Percentiles rank a stretch among this genome's conserved stretches.
These are phyloP conservation scores for Luehdorfia chinensis DNA, from an alignment of 1,140 invertebrate species.

Conservation along the genomic window DNA sequence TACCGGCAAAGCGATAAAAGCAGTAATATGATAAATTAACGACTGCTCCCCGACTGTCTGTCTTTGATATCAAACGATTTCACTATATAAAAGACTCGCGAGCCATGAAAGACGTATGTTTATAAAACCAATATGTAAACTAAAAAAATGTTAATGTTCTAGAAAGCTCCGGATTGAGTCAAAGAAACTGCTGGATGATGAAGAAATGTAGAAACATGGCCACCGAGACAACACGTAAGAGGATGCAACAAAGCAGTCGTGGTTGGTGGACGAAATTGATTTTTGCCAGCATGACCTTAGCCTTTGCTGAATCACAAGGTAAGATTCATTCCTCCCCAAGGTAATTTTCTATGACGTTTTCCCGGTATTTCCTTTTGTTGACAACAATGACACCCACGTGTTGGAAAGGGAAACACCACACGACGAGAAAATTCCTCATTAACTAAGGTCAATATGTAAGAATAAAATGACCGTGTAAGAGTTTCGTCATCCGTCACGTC, in stretches of 20 bases:
- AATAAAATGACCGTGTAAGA: too few relatives aligned
- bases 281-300: slow-evolving; percentile 33
- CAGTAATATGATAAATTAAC: slow-evolving; percentile 30
- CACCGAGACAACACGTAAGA: slow-evolving; percentile 15
- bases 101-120: slow-evolving; percentile 27
- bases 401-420: too few relatives aligned
- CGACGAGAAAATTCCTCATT: too few relatives aligned
- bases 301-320: slow-evolving; percentile 50
- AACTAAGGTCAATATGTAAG: too few relatives aligned
- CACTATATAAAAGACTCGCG: slow-evolving; percentile 20
- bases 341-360: too few relatives aligned
- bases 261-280: slow-evolving; percentile 44
- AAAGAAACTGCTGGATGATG: slow-evolving; percentile 8
- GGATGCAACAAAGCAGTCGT: not conserved
- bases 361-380: too few relatives aligned
- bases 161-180: not conserved
- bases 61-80: slow-evolving; percentile 32
- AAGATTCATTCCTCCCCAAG: too few relatives aligned
- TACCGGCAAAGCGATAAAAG: slow-evolving; percentile 29
- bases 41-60: slow-evolving; percentile 20
- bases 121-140: slow-evolving; percentile 27
- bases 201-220: slow-evolving; percentile 15
- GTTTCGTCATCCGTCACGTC: too few relatives aligned
- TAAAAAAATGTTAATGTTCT: slow-evolving; percentile 8
- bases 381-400: too few relatives aligned